Evolutionary conservation across 2,888 invertebrate genomes (phyloP).

Genomic region (Metallyticus violacea): DNA sequence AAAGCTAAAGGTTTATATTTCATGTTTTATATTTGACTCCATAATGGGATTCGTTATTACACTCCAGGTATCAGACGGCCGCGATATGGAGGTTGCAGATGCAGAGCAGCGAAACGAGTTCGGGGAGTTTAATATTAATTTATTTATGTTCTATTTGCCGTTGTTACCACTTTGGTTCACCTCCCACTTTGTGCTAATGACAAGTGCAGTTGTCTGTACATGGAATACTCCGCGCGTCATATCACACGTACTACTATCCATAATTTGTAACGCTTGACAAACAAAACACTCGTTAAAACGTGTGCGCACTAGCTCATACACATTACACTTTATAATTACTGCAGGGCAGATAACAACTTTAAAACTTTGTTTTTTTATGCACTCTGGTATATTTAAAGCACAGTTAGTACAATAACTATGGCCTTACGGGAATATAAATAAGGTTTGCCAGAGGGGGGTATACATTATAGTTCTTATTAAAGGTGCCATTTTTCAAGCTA

Average conservation of each 20-base stretch:
- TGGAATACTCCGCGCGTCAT: not conserved
- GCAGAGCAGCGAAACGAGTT: not conserved
- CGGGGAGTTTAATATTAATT: not conserved
- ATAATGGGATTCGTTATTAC: not conserved
- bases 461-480: too few species aligned
- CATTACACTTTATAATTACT: not conserved
- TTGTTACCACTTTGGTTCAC: not conserved
- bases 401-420: not conserved
- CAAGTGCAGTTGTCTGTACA: not conserved
- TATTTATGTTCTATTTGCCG: not conserved
- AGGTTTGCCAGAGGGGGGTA: not conserved
- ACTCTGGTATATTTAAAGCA: not conserved
- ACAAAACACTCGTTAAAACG: not conserved
- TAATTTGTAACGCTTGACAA: not conserved
- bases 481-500: too few species aligned
- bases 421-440: not conserved
- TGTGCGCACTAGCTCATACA: not conserved
- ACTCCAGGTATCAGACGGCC: not conserved
- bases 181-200: not conserved
- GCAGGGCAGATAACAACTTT: not conserved
- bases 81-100: not conserved
- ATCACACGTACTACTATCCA: not conserved
- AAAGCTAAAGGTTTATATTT: too few species aligned
- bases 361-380: not conserved
- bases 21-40: not conserved